Evolutionary conservation across 2,797 vertebrate genomes (phyloP), one percentile per base, ranked within the genome.

Genomic region (Trachops cirrhosus): DNA sequence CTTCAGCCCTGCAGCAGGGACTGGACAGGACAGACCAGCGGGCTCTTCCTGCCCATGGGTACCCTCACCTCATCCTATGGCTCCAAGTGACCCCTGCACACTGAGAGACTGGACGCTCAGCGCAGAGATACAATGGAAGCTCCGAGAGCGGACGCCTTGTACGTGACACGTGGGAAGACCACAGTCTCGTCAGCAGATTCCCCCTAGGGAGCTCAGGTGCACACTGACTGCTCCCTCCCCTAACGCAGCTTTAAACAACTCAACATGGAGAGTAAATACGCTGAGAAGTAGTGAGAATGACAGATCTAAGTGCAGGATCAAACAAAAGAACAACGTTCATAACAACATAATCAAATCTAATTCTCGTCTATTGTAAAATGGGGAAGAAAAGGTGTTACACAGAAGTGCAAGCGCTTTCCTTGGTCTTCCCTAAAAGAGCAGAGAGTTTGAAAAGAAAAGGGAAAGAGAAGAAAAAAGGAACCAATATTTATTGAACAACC

Each of bases 231-330:
- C 24, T 71, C 29, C 70, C 15, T 73, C 32, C 39, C 19, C 67
- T 64, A 74, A 44, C 59, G 41, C 41, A 95, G 41, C 4, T 94
- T 87, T 44, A 82, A 90, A n/a, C 87, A 93, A 79, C 67, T 77
- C 54, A 70, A 44, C 22, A 52, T 34, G 48, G 90, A 70, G 24
- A 85, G 5, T 48, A 75, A 84, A 54, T 52, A 41, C 41, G 37
- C 21, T 83, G 39, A 73, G 19, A 92, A n/a, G n/a, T 34, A n/a
- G 8, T 5, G 6, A 11, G 86, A 86, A 86, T 57, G 80, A 46
- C 5, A 70, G 9, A 37, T 29, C 24, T 48, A 80, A 95, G 14
- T 80, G 11, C 41, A 50, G 18, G 48, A 16, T 16, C 50, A 93
- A 93, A 83, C 5, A 52, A 41, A 90, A 79, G 24, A 26, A 7